These are phyloP conservation scores for Gorsachius magnificus DNA, from an alignment of 2,797 vertebrate genomes.

Conservation along the genomic window DNA sequence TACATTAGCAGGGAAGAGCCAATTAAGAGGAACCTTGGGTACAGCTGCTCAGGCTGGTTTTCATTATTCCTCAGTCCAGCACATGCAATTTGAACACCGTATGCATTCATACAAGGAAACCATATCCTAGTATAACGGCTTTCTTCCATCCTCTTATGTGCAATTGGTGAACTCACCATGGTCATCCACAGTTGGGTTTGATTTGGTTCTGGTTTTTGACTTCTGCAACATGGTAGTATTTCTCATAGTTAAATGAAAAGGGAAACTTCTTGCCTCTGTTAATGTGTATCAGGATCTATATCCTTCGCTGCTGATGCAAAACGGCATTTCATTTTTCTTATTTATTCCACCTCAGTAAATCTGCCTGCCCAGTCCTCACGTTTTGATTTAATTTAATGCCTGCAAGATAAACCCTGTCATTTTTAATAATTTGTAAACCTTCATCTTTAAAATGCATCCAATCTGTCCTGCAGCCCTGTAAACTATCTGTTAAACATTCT, in stretches of 20 bases:
- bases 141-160: neutral
- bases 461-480: constrained; percentile 60
- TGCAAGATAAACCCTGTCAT: constrained; percentile 70
- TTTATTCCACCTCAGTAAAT: constrained; percentile 71
- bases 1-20: constrained; percentile 23
- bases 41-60: constrained; percentile 28
- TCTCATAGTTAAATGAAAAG: constrained; percentile 33
- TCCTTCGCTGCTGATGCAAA: constrained; percentile 64
- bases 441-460: constrained; percentile 66
- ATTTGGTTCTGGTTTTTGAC: neutral
- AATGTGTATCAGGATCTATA: constrained; percentile 46
- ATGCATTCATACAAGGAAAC: neutral
- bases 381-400: constrained; percentile 74
- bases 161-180: neutral
- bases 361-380: constrained; percentile 50
- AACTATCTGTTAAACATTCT: constrained; percentile 59
- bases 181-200: neutral
- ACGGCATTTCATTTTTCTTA: constrained; percentile 68
- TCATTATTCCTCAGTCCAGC: constrained; percentile 21
- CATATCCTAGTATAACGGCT: neutral
- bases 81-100: neutral
- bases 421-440: constrained; percentile 72
- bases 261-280: constrained; percentile 52
- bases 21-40: constrained; percentile 57
- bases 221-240: neutral